phyloP scores from a whole-genome alignment of 1,140 invertebrate species.

The Acromyrmex charruanus region DNA sequence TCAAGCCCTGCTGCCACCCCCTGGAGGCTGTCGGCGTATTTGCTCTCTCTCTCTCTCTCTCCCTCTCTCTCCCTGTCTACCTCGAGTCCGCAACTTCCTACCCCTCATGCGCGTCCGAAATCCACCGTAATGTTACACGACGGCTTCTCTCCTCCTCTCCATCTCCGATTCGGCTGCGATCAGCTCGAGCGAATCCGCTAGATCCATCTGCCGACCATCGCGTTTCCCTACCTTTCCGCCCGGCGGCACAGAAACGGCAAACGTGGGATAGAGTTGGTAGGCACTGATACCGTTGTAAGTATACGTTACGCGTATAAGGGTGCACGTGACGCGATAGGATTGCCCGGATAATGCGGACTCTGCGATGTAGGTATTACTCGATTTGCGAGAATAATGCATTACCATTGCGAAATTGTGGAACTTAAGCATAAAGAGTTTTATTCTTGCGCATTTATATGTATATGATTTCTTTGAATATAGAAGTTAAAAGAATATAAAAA shows the following conservation, averaged over 20 bases:
- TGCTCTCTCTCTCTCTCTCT: conserved; percentile 13
- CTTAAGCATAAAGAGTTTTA: not conserved
- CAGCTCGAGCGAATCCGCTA: conserved; percentile 52
- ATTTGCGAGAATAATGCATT: conserved; percentile 18
- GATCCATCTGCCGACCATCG: conserved; percentile 59
- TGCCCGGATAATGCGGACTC: conserved; percentile 35
- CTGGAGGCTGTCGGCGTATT: conserved; percentile 51
- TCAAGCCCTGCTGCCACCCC: conserved; percentile 46
- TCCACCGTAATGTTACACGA: conserved; percentile 63
- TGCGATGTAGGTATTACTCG: conserved; percentile 29
- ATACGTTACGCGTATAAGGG: conserved; percentile 38
- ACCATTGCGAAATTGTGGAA: not conserved
- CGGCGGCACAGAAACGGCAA: not conserved
- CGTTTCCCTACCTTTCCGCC: conserved; percentile 31
- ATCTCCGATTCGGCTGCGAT: conserved; percentile 53
- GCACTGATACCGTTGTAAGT: conserved; percentile 54
- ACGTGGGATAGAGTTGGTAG: not conserved
- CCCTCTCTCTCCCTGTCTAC: not conserved
- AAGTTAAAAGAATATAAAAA: not conserved
- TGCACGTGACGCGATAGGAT: conserved; percentile 47
- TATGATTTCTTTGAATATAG: not conserved
- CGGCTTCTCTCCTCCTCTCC: conserved; percentile 49
- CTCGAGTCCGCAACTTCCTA: conserved; percentile 52
- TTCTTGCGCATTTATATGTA: not conserved
- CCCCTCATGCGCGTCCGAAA: conserved; percentile 33